phyloP scores from a whole-genome alignment of 1,140 invertebrate genomes.

The Heliconius congener region DNA sequence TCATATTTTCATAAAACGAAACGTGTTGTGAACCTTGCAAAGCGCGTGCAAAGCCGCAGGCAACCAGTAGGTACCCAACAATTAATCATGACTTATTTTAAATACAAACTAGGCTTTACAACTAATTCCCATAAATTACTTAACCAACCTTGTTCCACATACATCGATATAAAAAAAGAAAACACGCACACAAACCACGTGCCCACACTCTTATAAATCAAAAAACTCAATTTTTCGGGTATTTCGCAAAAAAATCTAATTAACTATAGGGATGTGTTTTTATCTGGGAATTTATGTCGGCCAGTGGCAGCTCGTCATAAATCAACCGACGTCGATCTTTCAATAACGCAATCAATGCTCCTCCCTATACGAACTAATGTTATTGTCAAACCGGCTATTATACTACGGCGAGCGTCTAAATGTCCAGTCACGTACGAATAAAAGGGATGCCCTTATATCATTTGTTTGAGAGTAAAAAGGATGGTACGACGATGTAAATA shows the following conservation, averaged over 20 bases:
- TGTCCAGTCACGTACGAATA: slow-evolving; percentile 71
- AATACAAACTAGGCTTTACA: neutral
- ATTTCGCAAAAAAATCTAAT: slow-evolving; percentile 23
- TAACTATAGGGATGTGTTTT: slow-evolving; percentile 21
- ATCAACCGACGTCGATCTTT: slow-evolving; percentile 72
- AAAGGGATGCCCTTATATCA: slow-evolving; percentile 42
- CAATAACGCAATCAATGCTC: slow-evolving; percentile 78
- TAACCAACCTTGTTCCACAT: neutral
- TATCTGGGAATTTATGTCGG: slow-evolving; percentile 37
- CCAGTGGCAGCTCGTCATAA: slow-evolving; percentile 61
- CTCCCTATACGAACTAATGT: slow-evolving; percentile 72
- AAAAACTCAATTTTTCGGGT: slow-evolving; percentile 7
- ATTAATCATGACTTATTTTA: neutral
- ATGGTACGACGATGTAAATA: slow-evolving; percentile 33
- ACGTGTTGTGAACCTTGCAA: neutral
- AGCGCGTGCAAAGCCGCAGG: neutral
- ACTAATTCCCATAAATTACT: neutral
- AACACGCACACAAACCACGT: neutral
- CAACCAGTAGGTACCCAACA: neutral
- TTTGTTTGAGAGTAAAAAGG: slow-evolving; percentile 22
- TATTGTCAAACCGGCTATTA: slow-evolving; percentile 78
- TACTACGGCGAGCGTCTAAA: slow-evolving; percentile 62
- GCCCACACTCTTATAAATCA: neutral
- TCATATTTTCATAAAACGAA: neutral
- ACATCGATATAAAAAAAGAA: neutral